These are phyloP conservation scores for Metaphire vulgaris DNA, from an alignment of 1,140 invertebrate genomes.

Conservation along the genomic window DNA sequence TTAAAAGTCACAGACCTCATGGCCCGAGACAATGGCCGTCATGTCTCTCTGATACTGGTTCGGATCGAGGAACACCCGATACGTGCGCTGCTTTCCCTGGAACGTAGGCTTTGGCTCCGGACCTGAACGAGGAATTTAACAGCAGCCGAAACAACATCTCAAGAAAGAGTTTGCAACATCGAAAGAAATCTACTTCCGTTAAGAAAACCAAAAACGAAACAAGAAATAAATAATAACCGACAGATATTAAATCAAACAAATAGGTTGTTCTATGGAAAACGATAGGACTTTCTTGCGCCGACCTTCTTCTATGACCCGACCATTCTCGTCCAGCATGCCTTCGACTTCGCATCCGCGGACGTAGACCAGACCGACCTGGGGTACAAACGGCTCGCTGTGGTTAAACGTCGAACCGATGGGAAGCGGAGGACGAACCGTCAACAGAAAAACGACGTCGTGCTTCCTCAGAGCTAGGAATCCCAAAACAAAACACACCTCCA, in stretches of 20 bases:
- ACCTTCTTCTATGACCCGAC: conserved; percentile 92
- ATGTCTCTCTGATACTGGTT: conserved; percentile 94
- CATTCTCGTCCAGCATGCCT: conserved; percentile 93
- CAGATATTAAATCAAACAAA: no score
- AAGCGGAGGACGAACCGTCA: conserved; percentile 77
- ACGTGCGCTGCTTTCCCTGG: conserved; percentile 82
- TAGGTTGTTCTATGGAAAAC: no score
- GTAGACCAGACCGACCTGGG: conserved; percentile 71
- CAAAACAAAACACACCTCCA: no score
- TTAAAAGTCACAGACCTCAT: no score
- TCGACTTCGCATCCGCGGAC: conserved; percentile 97
- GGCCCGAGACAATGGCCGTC: conserved; percentile 64
- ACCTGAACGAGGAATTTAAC: conserved; percentile 36
- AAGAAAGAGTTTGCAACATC: no score
- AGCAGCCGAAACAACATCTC: not conserved
- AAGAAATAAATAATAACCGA: no score
- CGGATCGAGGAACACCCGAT: conserved; percentile 85
- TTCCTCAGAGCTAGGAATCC: conserved; percentile 70
- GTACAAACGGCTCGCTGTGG: conserved; percentile 45
- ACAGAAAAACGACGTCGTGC: conserved; percentile 94
- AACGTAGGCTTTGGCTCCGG: conserved; percentile 67
- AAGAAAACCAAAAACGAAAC: no score
- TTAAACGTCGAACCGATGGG: conserved; percentile 63
- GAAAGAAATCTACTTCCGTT: no score
- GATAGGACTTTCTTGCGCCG: no score